Evolutionary conservation across 1,140 invertebrate species (phyloP), one percentile per base, ranked within the genome.

Genomic region (Pogonomyrmex barbatus): DNA sequence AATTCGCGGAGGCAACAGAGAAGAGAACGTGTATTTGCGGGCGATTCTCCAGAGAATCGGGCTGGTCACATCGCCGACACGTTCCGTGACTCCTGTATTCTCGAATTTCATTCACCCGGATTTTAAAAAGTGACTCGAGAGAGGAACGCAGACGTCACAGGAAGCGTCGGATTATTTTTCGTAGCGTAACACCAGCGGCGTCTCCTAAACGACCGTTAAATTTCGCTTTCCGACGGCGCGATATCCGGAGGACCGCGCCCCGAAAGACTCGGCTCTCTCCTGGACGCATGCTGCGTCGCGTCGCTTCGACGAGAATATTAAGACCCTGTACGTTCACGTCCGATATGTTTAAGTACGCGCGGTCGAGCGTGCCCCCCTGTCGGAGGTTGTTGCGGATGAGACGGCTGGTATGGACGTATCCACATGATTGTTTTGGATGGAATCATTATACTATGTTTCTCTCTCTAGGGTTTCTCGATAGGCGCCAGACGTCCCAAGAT

Each of bases 201-300:
- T 71, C 42, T 33, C 24, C 56, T 10, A 0, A 24, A 73, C 68
- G 8, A 71, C 1, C 52, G 71, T 14, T 36, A 30, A 39, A 36
- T n/a, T 33, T 71, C 17, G n/a, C 42, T 42, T 58, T 39, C 6
- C 3, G 56, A 47, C 47, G 4, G 36, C 12, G 24, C 17, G n/a
- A 50, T 50, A 42, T 47, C 45, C 24, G 39, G 33, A 54, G 42
- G 36, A 17, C 65, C 78, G 78, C 78, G 78, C 77, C 77, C 62
- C 30, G 45, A 52, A 54, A 24, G 39, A 6, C 17, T 67, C 76
- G 60, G 24, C 24, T 24, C 33, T 67, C 33, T 47, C 45, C 54
- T 14, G 65, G 54, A 30, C 54, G 24, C 30, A 24, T 36, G 24
- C n/a, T 56, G 65, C 17, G 12, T 24, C 60, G 30, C 47, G 36